Evolutionary conservation across 64 coral and sea anemone genomes (phyloP), one percentile per base, ranked within the genome.

Genomic region (Actinia tenebrosa): DNA sequence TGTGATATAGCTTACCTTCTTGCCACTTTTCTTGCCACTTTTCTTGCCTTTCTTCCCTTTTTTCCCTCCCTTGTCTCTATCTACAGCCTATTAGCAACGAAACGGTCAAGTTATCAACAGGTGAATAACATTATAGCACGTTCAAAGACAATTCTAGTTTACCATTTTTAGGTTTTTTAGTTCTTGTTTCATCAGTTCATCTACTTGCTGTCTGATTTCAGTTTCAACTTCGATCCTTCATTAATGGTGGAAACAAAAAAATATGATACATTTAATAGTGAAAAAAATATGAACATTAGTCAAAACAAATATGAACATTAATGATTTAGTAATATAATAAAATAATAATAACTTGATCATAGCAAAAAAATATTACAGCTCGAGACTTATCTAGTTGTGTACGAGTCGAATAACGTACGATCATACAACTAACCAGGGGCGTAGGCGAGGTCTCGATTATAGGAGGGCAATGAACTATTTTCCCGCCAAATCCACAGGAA

Each of bases 21-120:
- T 42, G 4, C 69, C 69, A 56, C 93, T 95, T 90, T 99, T 99
- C 82, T 99, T 99, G 22, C 93, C 93, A 90, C 96, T 95, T 83
- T 92, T 95, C 91, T 99, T 99, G 2, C 96, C 96, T 81, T 98
- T 98, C 83, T 98, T 98, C 17, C 97, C 97, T 58, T 99, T 99
- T 37, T 95, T 99, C 1, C 97, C 97, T 23, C 90, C 97, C 72
- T 99, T 99, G 22, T 99, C 97, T 58, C 97, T 92, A 56, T 99
- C 97, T 47, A 99, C 97, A 83, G 97, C 97, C 90, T 91, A 19
- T 10, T 71, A 71, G 84, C 10, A 8, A 78, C 23, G 13, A 69
- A 27, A 16, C 26, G 42, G 25, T 43, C 25, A 75, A 30, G 10
- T 42, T 25, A 75, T 3, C 4, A 14, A 75, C 69, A 42, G 42